Conservation (phyloP, 2,113 vertebrate species). For the Aptenodytes forsteri region DNA sequence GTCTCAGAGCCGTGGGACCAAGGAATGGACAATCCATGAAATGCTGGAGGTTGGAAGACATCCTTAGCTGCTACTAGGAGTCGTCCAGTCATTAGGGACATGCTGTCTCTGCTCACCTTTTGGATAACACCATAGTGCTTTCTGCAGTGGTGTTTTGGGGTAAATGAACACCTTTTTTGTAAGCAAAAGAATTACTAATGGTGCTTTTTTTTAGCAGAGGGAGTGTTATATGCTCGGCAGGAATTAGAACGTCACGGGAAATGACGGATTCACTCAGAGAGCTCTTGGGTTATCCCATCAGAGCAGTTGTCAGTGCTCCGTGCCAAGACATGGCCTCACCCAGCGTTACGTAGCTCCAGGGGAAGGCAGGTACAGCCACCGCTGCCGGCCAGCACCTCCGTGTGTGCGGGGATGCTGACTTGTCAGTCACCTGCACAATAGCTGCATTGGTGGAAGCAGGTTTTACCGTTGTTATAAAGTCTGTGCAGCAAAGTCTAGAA, state of each 20-base stretch:
- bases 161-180: background rate
- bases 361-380: background rate
- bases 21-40: background rate
- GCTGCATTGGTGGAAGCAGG: background rate
- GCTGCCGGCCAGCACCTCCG: background rate
- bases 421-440: background rate
- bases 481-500: background rate
- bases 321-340: background rate
- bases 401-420: background rate
- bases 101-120: background rate
- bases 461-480: background rate
- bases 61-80: background rate
- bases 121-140: background rate
- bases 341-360: accelerated
- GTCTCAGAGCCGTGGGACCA: background rate
- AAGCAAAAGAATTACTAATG: background rate
- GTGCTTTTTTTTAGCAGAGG: background rate
- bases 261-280: background rate
- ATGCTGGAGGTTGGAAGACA: background rate
- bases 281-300: background rate
- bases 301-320: background rate
- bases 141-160: background rate
- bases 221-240: accelerated
- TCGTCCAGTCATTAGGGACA: accelerated
- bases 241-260: background rate